Evolutionary conservation across 2,888 invertebrate species (phyloP), one percentile per base, ranked within the genome.

Genomic region (Cartodere bifasciata): DNA sequence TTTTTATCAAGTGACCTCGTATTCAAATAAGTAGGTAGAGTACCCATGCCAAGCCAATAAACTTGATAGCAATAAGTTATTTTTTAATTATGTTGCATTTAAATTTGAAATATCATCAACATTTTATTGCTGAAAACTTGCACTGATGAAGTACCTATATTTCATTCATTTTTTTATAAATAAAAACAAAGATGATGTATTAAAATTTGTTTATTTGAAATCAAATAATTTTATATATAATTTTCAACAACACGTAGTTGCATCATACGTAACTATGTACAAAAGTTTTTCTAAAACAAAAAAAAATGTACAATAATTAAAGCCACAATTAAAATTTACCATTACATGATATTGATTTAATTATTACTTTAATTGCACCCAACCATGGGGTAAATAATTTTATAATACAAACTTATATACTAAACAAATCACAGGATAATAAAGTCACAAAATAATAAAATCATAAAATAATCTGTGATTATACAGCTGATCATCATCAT

Each of bases 361-460:
- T 32, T 32, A 37, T 40, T 44, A 40, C 28, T 35, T 36, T 34
- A 38, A 45, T 41, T 38, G 40, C 32, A 35, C 37, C 35, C 40
- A 34, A 32, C 32, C 28, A 34, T 29, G 46, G 44, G 38, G 41
- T 39, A 47, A 44, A 35, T 43, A 40, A 42, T 42, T 46, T 46
- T 52, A 48, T 52, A 42, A 9, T 37, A 48, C 47, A 48, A 38
- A 41, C 45, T 45, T 51, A 53, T 37, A 48, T 38, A 44, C 51
- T 52, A 54, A 54, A 49, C 46, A 54, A 54, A 56, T 56, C 56
- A 56, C 56, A 57, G 56, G 55, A 55, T 56, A 42, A 50, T 50
- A 53, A 54, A 54, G 52, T 56, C 53, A 56, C 54, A 53, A 55
- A 49, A 42, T 45, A 46, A 44, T 40, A 40, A 32, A 42, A 37